Evolutionary conservation across 2,888 invertebrate species (phyloP).

Genomic region (Sarcophaga carnaria): DNA sequence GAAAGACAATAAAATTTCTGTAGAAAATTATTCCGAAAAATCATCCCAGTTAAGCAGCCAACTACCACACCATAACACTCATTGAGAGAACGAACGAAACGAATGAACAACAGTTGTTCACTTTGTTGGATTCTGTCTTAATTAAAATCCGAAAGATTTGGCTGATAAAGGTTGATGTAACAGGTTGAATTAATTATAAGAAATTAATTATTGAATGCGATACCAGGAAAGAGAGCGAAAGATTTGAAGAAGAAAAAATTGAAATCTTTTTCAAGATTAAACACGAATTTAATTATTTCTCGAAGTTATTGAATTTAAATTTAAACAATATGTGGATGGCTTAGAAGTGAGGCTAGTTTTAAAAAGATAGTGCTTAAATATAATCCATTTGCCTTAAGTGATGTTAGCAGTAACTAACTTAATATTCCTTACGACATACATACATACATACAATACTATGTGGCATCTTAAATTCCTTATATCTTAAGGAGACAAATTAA

Average conservation of each 20-base stretch:
- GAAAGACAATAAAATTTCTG: slow-evolving; percentile 24
- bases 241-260: too few species aligned
- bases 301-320: too few species aligned
- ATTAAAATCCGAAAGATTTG: not conserved
- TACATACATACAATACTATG: not conserved
- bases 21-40: not conserved
- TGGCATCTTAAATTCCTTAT: slow-evolving; percentile 12
- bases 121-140: not conserved
- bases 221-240: not conserved
- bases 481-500: slow-evolving; percentile 26
- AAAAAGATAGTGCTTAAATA: too few species aligned
- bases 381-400: too few species aligned
- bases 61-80: not conserved
- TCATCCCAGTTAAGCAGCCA: slow-evolving; percentile 1
- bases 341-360: too few species aligned
- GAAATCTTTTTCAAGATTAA: too few species aligned
- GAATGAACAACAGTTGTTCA: slow-evolving; percentile 15
- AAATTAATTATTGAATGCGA: not conserved
- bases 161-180: not conserved
- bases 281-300: too few species aligned
- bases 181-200: not conserved
- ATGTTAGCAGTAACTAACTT: too few species aligned
- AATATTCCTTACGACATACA: slow-evolving; percentile 21
- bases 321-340: too few species aligned
- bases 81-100: not conserved